These are phyloP conservation scores for Onthophagus taurus DNA, from an alignment of 1,140 invertebrate species.

Conservation along the genomic window DNA sequence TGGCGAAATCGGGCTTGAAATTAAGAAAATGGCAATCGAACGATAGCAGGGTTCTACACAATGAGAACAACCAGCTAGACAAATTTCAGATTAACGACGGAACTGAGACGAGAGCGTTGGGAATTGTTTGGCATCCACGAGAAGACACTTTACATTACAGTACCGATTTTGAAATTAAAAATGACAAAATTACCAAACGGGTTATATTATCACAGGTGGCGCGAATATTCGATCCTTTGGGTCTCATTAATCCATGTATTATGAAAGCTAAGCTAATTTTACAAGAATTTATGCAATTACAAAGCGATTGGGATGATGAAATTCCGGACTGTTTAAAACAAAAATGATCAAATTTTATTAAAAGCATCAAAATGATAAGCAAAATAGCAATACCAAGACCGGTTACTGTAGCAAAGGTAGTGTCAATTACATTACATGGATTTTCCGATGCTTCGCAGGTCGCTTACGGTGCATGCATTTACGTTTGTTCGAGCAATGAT, in stretches of 20 bases:
- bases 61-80: not conserved
- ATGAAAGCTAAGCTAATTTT: constrained; percentile 36
- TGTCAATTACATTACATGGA: constrained; percentile 15
- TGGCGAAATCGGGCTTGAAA: constrained; percentile 27
- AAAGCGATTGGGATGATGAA: constrained; percentile 32
- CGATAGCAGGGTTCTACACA: not conserved
- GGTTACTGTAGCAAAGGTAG: constrained; percentile 3
- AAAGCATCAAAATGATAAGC: constrained; percentile 15
- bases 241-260: constrained; percentile 32
- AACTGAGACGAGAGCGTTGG: constrained; percentile 19
- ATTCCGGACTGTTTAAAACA: constrained; percentile 20
- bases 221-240: constrained; percentile 37
- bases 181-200: constrained; percentile 9
- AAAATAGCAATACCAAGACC: constrained; percentile 19
- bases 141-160: not conserved
- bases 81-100: too few species aligned
- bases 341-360: constrained; percentile 19
- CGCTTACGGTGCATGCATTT: constrained; percentile 23
- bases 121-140: constrained; percentile 16
- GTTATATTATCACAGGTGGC: constrained; percentile 17
- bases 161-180: constrained; percentile 10
- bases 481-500: constrained; percentile 12
- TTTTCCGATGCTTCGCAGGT: constrained; percentile 22
- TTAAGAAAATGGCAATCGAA: constrained; percentile 38
- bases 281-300: constrained; percentile 30